Percentiles rank a stretch among this genome's conserved stretches.
Evolutionary conservation across 2,797 vertebrate genomes (phyloP).

Genomic region (Clarias pachynema): DNA sequence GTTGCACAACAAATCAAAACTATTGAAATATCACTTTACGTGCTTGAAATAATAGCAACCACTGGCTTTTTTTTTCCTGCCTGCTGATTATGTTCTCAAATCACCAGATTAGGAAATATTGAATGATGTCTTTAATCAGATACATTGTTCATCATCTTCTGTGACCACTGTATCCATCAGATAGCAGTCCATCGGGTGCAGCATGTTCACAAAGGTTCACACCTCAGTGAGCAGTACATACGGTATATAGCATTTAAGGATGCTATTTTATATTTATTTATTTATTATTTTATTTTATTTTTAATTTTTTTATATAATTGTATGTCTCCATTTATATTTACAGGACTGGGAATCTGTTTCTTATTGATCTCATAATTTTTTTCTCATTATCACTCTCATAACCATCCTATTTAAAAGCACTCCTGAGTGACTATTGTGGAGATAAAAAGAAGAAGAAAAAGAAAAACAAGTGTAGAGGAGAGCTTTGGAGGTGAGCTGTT

Average conservation of each 20-base stretch:
- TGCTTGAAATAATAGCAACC: neutral
- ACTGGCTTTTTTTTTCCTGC: neutral
- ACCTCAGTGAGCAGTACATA: too few species aligned
- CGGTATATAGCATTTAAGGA: too few species aligned
- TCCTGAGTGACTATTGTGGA: conserved; percentile 60
- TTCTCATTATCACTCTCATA: neutral
- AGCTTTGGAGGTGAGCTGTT: conserved; percentile 74
- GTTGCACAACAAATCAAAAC: neutral
- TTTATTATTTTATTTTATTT: too few species aligned
- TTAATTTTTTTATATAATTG: neutral
- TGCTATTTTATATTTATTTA: too few species aligned
- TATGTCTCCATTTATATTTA: neutral
- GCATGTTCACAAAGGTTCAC: neutral
- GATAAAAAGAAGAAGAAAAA: conserved; percentile 64
- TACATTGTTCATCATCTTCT: neutral
- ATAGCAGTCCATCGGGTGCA: neutral
- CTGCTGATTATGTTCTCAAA: neutral
- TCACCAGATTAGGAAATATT: neutral
- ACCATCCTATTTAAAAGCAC: neutral
- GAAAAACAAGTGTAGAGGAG: conserved; percentile 67
- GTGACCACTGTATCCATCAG: neutral
- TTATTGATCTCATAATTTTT: neutral
- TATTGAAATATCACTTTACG: neutral
- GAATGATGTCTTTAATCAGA: neutral
- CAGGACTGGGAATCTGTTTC: neutral